Conservation (phyloP, 2,797 vertebrate species). For the Hipposideros larvatus region DNA sequence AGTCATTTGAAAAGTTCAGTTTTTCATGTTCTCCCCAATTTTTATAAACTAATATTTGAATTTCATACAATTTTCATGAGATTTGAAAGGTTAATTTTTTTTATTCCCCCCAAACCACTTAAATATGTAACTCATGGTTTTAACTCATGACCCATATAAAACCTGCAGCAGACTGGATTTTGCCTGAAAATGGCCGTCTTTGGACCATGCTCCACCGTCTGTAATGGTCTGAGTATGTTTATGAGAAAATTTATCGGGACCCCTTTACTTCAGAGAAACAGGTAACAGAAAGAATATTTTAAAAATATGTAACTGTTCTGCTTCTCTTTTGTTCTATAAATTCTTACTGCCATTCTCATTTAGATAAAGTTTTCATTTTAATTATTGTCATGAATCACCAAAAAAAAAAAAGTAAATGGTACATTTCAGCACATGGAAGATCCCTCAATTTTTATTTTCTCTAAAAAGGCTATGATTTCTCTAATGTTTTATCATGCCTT, state of each 20-base stretch:
- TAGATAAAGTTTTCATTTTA: not conserved
- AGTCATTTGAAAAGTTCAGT: not conserved
- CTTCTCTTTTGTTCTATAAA: not conserved
- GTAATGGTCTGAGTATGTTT: not conserved
- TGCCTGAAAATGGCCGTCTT: not conserved
- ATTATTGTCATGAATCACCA: not conserved
- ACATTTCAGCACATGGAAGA: not conserved
- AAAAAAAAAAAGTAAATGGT: not conserved
- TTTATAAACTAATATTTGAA: not conserved
- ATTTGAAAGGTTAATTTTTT: not conserved
- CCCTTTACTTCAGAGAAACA: not conserved
- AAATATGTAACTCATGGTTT: not conserved
- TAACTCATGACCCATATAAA: not conserved
- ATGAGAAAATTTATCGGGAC: not conserved
- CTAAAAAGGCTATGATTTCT: not conserved
- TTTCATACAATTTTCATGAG: not conserved
- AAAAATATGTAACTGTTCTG: not conserved
- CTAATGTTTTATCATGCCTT: not conserved
- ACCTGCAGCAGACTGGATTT: not conserved
- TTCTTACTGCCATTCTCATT: not conserved
- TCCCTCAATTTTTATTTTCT: not conserved
- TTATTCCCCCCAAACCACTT: not conserved
- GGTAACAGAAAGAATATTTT: not conserved
- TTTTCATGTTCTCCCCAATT: not conserved
- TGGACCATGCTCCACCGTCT: not conserved